Evolutionary conservation across 2,888 invertebrate genomes (phyloP), one percentile per base, ranked within the genome.

Genomic region (Spialia ferax): DNA sequence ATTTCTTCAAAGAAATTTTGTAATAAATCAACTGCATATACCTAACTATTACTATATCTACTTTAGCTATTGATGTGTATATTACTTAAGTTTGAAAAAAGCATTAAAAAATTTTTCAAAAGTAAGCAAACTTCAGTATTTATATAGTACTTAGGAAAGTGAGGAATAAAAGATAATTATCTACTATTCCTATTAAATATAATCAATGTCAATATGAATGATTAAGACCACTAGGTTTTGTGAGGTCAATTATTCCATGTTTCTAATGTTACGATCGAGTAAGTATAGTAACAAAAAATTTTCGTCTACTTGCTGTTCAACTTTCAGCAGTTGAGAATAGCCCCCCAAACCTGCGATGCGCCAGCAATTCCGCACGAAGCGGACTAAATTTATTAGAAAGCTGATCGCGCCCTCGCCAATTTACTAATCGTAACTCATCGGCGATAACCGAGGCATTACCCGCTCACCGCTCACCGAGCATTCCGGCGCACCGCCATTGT

Each of bases 371-470:
- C 75, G 79, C 72, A 68, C 74, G 71, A 71, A 77, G 76, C 75
- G 68, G 32, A 73, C 77, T 75, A 81, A 84, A 88, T 89, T 89
- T 89, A 89, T 89, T 88, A 86, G 86, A 87, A 84, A 84, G 80
- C 78, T 79, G 84, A 80, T 85, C 83, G 84, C 80, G 80, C 85
- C 83, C 86, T 87, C 84, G 85, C 87, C 88, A 87, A 89, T 87
- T 87, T 86, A 83, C 85, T 88, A 88, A 88, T 89, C 89, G 88
- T 89, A 89, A 89, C 84, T 89, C 89, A 89, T 89, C 89, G 83
- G 74, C 82, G 87, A 88, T 87, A 86, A 85, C 82, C 81, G 79
- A 71, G 71, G 79, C 77, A 80, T 79, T 80, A 81, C 78, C 64
- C 22, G 45, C 38, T 38, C 63, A 50, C 64, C 22, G 45, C 38